Evolutionary conservation across 2,888 invertebrate genomes (phyloP).

Genomic region (Acanthosepion pharaonis): DNA sequence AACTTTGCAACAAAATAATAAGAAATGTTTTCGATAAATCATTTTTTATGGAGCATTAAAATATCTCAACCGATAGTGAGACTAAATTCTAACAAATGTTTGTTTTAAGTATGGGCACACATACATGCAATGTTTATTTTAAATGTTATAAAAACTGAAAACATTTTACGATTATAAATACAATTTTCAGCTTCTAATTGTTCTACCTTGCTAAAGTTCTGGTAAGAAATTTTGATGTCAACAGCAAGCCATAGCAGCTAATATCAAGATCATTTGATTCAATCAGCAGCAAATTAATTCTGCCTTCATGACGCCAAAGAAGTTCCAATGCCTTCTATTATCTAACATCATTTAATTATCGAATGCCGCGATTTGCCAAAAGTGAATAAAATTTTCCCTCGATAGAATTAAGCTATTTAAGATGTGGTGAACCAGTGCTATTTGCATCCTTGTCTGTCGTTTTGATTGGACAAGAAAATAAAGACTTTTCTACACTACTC

Average conservation of each 20-base stretch:
- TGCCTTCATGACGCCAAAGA: neutral
- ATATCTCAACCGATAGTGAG: too few species aligned
- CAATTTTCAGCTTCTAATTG: neutral
- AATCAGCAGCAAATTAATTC: neutral
- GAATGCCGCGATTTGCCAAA: neutral
- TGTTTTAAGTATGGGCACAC: too few species aligned
- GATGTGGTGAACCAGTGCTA: neutral
- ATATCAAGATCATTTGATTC: neutral
- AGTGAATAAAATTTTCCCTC: neutral
- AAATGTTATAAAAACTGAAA: neutral
- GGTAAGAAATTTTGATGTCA: neutral
- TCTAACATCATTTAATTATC: conserved; percentile 16
- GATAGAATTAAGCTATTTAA: neutral
- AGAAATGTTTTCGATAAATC: too few species aligned
- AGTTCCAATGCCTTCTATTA: neutral
- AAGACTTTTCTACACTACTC: neutral
- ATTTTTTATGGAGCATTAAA: too few species aligned
- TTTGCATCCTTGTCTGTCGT: neutral
- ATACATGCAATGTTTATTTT: neutral
- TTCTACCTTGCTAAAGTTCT: neutral
- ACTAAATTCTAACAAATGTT: too few species aligned
- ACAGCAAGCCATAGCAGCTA: neutral
- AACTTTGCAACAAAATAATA: too few species aligned
- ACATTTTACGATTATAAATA: neutral
- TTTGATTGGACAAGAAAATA: neutral